phyloP scores from a whole-genome alignment of 2,113 vertebrate genomes.

The Hydropotes inermis region DNA sequence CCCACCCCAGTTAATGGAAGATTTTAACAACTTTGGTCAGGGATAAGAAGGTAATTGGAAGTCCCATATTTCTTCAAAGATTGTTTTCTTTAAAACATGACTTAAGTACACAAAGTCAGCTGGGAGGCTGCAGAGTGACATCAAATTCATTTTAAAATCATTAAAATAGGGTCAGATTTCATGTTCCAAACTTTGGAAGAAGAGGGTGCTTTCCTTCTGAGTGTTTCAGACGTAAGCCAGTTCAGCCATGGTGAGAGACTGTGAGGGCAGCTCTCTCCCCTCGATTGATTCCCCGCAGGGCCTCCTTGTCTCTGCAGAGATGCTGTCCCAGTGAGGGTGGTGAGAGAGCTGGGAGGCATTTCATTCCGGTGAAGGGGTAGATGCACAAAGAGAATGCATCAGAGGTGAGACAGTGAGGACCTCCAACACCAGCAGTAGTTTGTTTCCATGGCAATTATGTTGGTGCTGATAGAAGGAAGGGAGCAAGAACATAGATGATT shows the following conservation, averaged over 20 bases:
- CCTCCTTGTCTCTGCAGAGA: background rate
- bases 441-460: background rate
- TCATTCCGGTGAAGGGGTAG: background rate
- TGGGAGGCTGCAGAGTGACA: background rate
- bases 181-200: background rate
- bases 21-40: background rate
- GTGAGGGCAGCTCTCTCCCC: background rate
- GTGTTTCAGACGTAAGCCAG: background rate
- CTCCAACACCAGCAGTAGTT: background rate
- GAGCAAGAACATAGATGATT: background rate
- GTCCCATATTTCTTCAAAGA: background rate
- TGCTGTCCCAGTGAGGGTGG: background rate
- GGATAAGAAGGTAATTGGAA: background rate
- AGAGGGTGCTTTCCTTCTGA: background rate
- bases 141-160: background rate
- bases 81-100: background rate
- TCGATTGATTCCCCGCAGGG: background rate
- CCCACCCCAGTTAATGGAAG: background rate
- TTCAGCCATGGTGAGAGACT: background rate
- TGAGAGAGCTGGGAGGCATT: background rate
- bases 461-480: background rate
- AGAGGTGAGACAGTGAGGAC: background rate
- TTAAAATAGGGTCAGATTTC: conserved; percentile 1
- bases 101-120: background rate
- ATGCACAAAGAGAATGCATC: background rate